These are phyloP conservation scores for Atherinomorus stipes DNA, from an alignment of 2,113 vertebrate species.

Conservation along the genomic window DNA sequence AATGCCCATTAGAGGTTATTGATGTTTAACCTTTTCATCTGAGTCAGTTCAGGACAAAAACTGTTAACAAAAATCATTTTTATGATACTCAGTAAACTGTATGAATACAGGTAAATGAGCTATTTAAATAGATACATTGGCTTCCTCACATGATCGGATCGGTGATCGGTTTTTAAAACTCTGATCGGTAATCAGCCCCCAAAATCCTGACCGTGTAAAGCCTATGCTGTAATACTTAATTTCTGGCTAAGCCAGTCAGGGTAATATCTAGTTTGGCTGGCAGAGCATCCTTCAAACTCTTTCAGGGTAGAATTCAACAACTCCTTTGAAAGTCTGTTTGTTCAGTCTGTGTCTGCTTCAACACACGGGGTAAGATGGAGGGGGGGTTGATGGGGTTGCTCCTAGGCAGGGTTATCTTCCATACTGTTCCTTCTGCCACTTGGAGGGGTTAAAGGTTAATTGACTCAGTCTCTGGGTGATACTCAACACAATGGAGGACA, in stretches of 20 bases:
- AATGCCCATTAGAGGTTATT: too few relatives aligned
- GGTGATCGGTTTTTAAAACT: too few relatives aligned
- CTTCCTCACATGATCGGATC: too few relatives aligned
- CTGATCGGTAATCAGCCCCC: too few relatives aligned
- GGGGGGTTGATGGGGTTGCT: conserved; percentile 7
- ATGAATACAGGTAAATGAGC: too few relatives aligned
- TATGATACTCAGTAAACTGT: too few relatives aligned
- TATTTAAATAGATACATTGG: too few relatives aligned
- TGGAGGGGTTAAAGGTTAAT: conserved; percentile 68
- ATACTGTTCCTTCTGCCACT: conserved; percentile 46
- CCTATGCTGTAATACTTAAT: background rate
- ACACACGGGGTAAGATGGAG: conserved; percentile 3
- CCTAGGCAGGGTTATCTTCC: conserved; percentile 49
- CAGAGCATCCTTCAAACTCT: background rate
- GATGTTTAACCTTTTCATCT: too few relatives aligned
- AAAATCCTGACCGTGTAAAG: too few relatives aligned
- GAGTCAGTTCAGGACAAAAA: too few relatives aligned
- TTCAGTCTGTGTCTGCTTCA: conserved; percentile 15
- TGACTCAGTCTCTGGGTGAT: conserved; percentile 53
- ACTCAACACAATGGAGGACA: conserved; percentile 57
- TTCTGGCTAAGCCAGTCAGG: background rate
- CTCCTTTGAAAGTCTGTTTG: conserved; percentile 17
- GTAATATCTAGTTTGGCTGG: background rate
- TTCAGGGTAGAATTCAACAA: conserved; percentile 19
- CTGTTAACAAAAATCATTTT: too few relatives aligned